phyloP scores from a whole-genome alignment of 2,113 vertebrate species.

The Acinonyx jubatus region DNA sequence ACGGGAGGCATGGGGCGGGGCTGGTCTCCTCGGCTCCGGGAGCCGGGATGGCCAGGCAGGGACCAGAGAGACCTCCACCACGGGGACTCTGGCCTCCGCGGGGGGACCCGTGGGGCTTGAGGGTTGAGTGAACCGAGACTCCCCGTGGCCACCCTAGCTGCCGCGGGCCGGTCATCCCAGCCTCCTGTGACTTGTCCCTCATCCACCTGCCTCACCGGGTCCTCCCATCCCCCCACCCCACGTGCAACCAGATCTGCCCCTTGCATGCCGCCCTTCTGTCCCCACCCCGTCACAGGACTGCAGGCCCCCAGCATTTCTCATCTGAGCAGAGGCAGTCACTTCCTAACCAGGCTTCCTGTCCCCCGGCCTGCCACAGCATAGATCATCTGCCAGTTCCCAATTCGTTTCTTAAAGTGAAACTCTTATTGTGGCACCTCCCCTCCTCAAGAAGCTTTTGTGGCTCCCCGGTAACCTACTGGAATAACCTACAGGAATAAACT shows the following conservation, averaged over 20 bases:
- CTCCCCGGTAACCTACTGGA: background rate
- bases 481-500: background rate
- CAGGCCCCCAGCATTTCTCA: background rate
- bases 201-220: too few species aligned
- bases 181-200: background rate
- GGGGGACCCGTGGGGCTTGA: too few species aligned
- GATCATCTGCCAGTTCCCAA: background rate
- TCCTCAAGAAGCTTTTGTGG: background rate
- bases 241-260: background rate
- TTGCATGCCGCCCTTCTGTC: background rate
- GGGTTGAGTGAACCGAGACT: background rate
- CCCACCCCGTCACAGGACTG: too few species aligned
- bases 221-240: background rate
- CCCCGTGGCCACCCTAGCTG: background rate
- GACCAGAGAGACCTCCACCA: background rate
- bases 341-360: background rate
- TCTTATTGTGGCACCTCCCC: background rate
- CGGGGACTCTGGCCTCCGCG: background rate
- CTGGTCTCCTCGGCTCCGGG: background rate
- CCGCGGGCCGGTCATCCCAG: background rate
- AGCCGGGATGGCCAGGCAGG: too few species aligned
- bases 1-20: too few species aligned
- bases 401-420: background rate
- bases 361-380: background rate
- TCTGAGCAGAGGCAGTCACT: background rate